phyloP scores from a whole-genome alignment of 1,140 invertebrate species.

The Mercenaria mercenaria region DNA sequence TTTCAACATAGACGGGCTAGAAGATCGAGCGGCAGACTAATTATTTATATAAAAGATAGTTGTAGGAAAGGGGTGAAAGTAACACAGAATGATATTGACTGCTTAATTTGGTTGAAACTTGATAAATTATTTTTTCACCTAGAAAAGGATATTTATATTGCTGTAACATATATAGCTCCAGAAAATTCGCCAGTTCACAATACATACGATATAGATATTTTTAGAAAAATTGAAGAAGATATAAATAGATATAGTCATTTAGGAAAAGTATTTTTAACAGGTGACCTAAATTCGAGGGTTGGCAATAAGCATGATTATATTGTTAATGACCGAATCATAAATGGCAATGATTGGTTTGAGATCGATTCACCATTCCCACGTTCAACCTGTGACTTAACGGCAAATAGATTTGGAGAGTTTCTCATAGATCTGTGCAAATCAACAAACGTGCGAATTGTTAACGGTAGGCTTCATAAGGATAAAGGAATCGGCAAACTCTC shows the following conservation, averaged over 20 bases:
- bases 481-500: neutral
- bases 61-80: neutral
- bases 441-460: conserved; percentile 9
- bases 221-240: neutral
- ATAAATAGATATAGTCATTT: neutral
- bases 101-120: neutral
- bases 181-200: neutral
- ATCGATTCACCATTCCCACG: neutral
- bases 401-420: conserved; percentile 21
- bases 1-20: conserved; percentile 10
- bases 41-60: neutral
- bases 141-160: neutral
- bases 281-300: neutral
- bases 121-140: conserved; percentile 20
- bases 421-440: neutral
- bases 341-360: neutral
- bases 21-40: conserved; percentile 11
- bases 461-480: neutral
- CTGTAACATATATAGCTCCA: neutral
- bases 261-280: neutral
- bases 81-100: neutral
- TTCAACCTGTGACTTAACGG: neutral
- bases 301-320: neutral
- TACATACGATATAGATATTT: neutral
- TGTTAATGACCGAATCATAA: neutral